A percentile compares a stretch with the other conserved stretches of the same genome.
phyloP scores from a whole-genome alignment of 2,888 invertebrate species.

The Lithophane leautieri region DNA sequence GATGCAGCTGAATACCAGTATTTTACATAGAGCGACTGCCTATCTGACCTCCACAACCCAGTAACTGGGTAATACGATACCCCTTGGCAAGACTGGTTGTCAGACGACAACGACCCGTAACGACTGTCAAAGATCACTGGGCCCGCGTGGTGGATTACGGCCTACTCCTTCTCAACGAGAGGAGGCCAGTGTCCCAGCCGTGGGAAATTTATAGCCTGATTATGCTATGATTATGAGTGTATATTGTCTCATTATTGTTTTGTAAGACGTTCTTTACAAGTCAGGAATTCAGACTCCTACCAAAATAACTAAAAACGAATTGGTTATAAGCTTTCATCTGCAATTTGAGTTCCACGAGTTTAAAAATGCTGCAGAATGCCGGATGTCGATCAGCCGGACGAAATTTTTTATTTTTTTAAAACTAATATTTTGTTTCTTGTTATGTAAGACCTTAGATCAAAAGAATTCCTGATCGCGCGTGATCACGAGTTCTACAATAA shows the following conservation, averaged over 20 bases:
- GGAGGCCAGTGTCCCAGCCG: too few species aligned
- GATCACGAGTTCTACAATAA: slow-evolving; percentile 34
- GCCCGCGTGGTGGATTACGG: too few species aligned
- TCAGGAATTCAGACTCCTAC: neutral
- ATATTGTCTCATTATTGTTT: neutral
- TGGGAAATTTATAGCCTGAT: too few species aligned
- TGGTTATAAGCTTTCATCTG: slow-evolving; percentile 33
- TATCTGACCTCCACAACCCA: too few species aligned
- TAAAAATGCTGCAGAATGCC: slow-evolving; percentile 29
- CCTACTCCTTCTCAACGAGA: too few species aligned
- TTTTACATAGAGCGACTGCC: too few species aligned
- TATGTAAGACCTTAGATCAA: slow-evolving; percentile 10
- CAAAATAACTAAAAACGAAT: slow-evolving; percentile 36
- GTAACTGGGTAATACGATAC: too few species aligned
- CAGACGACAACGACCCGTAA: too few species aligned
- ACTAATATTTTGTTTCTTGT: neutral
- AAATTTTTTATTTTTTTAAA: neutral
- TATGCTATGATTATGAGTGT: too few species aligned
- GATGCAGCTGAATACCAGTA: too few species aligned
- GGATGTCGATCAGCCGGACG: slow-evolving; percentile 45
- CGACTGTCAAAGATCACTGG: too few species aligned
- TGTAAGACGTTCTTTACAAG: neutral
- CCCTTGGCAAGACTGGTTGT: too few species aligned
- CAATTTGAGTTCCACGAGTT: slow-evolving; percentile 15
- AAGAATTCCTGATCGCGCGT: slow-evolving; percentile 33